Evolutionary conservation across 1,140 invertebrate species (phyloP).

Genomic region (Chionoecetes opilio): DNA sequence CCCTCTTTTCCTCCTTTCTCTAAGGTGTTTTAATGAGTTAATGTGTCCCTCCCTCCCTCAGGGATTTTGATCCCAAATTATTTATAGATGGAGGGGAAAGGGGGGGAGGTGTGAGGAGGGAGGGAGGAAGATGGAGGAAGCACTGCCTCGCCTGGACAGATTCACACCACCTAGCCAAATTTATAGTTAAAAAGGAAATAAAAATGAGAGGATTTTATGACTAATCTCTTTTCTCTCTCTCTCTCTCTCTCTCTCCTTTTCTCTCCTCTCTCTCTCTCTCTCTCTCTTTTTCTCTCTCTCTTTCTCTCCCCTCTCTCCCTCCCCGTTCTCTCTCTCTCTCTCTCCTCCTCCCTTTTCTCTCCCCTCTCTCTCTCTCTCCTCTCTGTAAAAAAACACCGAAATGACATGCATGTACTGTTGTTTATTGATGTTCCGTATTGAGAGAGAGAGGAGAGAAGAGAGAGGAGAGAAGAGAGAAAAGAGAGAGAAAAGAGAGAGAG

Average conservation of each 20-base stretch:
- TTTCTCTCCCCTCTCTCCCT: neutral
- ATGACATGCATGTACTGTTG: too few species aligned
- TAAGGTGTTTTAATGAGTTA: neutral
- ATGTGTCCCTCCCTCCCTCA: neutral
- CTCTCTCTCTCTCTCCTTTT: neutral
- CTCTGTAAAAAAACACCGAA: neutral
- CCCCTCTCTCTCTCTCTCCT: neutral
- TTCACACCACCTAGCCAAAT: neutral
- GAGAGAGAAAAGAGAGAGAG: constrained; percentile 60
- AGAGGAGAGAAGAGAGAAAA: constrained; percentile 8
- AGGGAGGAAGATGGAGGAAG: neutral
- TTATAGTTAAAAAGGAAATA: neutral
- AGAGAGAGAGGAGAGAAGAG: neutral
- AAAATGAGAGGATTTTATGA: neutral
- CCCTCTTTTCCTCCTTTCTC: constrained; percentile 22
- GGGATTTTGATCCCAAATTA: neutral
- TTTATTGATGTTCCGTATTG: neutral
- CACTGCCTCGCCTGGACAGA: neutral
- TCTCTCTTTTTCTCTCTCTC: constrained; percentile 21
- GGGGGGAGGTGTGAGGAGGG: neutral
- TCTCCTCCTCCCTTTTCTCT: neutral
- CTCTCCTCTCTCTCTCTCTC: neutral
- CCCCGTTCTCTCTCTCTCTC: neutral
- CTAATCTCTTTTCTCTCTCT: neutral
- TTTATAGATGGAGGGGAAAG: constrained; percentile 36